Base-by-base conservation (phyloP, 1,140 invertebrate species). In the Drosophila ambigua region DNA sequence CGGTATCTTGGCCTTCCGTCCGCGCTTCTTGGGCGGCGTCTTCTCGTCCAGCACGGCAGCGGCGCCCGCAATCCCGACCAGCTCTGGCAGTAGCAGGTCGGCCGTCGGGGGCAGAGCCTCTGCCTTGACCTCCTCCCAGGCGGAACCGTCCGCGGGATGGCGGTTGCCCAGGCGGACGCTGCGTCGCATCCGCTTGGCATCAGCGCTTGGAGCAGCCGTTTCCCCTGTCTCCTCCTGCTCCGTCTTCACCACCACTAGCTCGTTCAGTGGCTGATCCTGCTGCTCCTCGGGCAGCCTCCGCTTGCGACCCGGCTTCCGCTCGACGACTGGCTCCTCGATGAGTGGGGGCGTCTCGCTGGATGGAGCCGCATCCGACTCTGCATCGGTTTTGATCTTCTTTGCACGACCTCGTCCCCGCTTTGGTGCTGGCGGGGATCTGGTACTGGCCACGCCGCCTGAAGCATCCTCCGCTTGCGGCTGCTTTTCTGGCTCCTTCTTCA, bases 11-110 rank as follows among this genome's bases (percentile, higher is more conserved):
- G 90, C 85, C 35, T 91, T 91, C n/a, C 90, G 79, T 5, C 90
- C 90, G 3, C 90, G 77, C 20, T 91, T 91, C 23, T 91, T 91
- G 9, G 90, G 90, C 35, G 90, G 90, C 20, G 90, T 90, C 54
- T 91, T 91, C n/a, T 91, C 90, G 39, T 89, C 79, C 7, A 82
- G 24, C 13, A 53, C 39, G 1, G 41, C 52, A 0, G 51, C 48
- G 0, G 65, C 8, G 23, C 46, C 35, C 4, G 35, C 11, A 13
- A 13, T 39, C 2, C 35, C 35, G 11, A 39, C 35, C 35, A 39
- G 35, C 26, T 49, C 51, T 5, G 15, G 16, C 15, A 43, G 15
- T 5, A 48, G 15, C 2, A 58, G 26, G 8, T 51, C 59, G 0
- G 6, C 15, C 15, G 45, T 20, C n/a, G 54, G 13, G 1, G 20